These are phyloP conservation scores for Calyptomena viridis DNA, from an alignment of 2,113 vertebrate genomes.

Conservation along the genomic window DNA sequence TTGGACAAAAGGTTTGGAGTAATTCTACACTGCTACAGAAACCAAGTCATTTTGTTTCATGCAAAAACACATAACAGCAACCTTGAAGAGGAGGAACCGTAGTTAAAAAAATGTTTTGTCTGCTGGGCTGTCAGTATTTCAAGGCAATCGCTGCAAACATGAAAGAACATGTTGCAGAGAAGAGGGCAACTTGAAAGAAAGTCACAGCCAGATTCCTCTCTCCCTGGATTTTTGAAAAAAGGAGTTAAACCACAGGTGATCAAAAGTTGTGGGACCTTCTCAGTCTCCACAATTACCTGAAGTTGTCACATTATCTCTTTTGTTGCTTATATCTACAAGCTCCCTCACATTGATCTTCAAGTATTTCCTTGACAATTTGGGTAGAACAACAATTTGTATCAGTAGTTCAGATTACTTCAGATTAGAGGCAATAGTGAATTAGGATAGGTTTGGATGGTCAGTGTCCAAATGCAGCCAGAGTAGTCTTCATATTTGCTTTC, in stretches of 20 bases:
- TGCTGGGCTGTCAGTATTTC: neutral
- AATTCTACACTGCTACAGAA: neutral
- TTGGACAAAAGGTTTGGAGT: neutral
- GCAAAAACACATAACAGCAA: neutral
- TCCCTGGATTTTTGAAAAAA: neutral
- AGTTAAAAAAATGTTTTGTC: neutral
- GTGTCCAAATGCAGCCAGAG: neutral
- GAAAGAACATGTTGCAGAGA: neutral
- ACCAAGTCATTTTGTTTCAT: accelerated
- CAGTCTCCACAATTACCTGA: neutral
- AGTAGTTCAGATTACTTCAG: neutral
- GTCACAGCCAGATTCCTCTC: neutral
- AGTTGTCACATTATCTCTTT: neutral
- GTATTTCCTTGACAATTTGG: neutral
- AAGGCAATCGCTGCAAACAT: neutral
- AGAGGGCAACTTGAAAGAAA: neutral
- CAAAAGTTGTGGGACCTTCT: neutral
- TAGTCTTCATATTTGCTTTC: neutral
- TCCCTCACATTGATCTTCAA: neutral
- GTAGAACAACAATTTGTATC: neutral
- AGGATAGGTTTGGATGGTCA: neutral
- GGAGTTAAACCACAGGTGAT: neutral
- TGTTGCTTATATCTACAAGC: neutral
- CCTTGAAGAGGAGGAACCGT: neutral
- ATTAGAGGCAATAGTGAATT: neutral